These are phyloP conservation scores for Hystrix brachyura DNA, from an alignment of 2,113 vertebrate species.

Conservation along the genomic window DNA sequence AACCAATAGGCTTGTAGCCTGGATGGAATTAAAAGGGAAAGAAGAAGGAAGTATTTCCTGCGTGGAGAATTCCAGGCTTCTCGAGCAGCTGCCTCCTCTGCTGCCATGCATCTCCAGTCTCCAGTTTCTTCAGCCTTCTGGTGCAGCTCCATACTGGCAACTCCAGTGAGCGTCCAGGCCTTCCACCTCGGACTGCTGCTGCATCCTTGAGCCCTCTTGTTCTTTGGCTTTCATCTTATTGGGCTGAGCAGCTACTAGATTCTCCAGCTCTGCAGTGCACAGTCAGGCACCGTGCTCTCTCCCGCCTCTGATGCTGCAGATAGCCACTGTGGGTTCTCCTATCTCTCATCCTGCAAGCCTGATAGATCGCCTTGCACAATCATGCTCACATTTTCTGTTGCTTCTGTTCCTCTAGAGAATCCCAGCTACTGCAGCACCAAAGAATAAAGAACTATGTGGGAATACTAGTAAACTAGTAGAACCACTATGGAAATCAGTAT, in stretches of 20 bases:
- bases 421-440: not conserved
- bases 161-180: not conserved
- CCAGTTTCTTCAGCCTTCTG: not conserved
- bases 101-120: not conserved
- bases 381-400: not conserved
- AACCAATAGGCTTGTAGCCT: not conserved
- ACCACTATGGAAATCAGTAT: not conserved
- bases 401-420: not conserved
- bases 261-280: not conserved
- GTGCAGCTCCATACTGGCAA: not conserved
- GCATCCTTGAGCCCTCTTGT: not conserved
- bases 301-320: not conserved
- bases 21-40: not conserved
- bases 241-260: not conserved
- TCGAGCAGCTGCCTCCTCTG: not conserved
- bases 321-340: not conserved
- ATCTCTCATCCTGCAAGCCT: not conserved
- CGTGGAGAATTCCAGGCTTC: not conserved
- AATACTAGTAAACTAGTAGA: not conserved
- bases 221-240: not conserved
- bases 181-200: not conserved
- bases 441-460: not conserved
- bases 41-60: not conserved
- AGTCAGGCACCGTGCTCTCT: not conserved
- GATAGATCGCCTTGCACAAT: not conserved